A percentile compares a stretch with the other conserved stretches of the same genome.
phyloP scores from a whole-genome alignment of 1,140 invertebrate genomes.

The Bombyx mandarina region DNA sequence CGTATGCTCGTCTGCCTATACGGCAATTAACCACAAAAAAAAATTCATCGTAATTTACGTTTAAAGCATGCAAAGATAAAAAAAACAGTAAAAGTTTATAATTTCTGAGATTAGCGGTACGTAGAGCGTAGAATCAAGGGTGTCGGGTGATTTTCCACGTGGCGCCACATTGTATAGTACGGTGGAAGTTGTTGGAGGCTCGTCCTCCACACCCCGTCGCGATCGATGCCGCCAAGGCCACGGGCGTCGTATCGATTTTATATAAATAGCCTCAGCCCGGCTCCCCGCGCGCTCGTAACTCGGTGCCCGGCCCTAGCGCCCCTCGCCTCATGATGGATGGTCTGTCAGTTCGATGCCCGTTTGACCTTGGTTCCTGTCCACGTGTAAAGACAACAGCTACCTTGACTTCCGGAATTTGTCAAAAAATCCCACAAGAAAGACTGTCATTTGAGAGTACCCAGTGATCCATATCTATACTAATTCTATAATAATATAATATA shows the following conservation, averaged over 20 bases:
- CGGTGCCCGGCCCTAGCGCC: background rate
- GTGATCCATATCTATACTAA: too few species aligned
- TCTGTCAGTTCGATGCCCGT: slow-evolving; percentile 30
- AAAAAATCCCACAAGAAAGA: too few species aligned
- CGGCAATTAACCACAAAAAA: too few species aligned
- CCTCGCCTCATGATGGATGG: slow-evolving; percentile 4
- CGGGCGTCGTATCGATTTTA: slow-evolving; percentile 57
- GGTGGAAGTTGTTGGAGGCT: slow-evolving; percentile 29
- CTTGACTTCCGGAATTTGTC: background rate
- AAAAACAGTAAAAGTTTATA: too few species aligned
- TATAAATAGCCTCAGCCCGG: slow-evolving; percentile 57
- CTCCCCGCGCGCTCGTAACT: slow-evolving; percentile 5
- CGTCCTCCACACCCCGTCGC: slow-evolving; percentile 29
- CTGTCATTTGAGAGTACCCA: too few species aligned
- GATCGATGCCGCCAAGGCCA: slow-evolving; percentile 61
- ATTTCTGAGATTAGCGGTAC: too few species aligned
- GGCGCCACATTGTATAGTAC: background rate
- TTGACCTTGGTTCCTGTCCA: slow-evolving; percentile 31
- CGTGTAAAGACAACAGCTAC: slow-evolving; percentile 17
- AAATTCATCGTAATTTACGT: too few species aligned
- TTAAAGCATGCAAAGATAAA: too few species aligned
- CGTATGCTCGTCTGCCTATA: too few species aligned
- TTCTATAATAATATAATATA: too few species aligned
- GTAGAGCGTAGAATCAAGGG: too few species aligned
- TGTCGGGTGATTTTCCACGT: background rate